phyloP scores from a whole-genome alignment of 2,113 vertebrate species.

The Microtus richardsoni region DNA sequence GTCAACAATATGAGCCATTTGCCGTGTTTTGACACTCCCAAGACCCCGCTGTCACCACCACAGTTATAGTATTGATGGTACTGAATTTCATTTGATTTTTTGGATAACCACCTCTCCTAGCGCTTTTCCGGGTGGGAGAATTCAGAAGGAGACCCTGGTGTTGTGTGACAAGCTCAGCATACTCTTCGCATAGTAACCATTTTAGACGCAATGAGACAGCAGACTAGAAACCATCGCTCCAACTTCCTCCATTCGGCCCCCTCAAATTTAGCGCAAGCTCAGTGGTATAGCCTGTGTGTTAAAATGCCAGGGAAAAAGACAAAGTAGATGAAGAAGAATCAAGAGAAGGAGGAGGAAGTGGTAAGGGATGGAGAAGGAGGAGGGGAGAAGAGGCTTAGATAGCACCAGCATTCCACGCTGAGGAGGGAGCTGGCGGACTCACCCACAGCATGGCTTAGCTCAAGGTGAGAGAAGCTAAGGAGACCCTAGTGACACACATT shows the following conservation, averaged over 20 bases:
- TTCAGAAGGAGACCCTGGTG: not conserved
- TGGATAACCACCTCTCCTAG: not conserved
- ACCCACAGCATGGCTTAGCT: not conserved
- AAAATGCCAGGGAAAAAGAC: not conserved
- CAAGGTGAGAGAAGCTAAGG: not conserved
- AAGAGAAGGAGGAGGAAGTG: not conserved
- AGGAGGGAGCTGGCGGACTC: too few species aligned
- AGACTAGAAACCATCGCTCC: not conserved
- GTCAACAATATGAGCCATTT: not conserved
- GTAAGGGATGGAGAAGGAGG: not conserved
- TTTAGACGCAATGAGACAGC: not conserved
- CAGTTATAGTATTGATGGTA: not conserved
- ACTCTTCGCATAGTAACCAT: not conserved
- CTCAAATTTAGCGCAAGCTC: not conserved
- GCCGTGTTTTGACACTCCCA: not conserved
- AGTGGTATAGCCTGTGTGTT: too few species aligned
- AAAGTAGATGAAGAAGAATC: not conserved
- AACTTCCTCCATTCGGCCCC: not conserved
- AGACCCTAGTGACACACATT: not conserved
- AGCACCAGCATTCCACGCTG: not conserved
- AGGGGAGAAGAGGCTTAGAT: not conserved
- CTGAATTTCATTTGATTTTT: not conserved
- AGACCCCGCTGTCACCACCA: too few species aligned
- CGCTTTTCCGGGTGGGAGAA: not conserved
- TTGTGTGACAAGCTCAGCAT: not conserved